Base-by-base conservation (phyloP, 2,888 invertebrate species). In the Melanotus villosus region DNA sequence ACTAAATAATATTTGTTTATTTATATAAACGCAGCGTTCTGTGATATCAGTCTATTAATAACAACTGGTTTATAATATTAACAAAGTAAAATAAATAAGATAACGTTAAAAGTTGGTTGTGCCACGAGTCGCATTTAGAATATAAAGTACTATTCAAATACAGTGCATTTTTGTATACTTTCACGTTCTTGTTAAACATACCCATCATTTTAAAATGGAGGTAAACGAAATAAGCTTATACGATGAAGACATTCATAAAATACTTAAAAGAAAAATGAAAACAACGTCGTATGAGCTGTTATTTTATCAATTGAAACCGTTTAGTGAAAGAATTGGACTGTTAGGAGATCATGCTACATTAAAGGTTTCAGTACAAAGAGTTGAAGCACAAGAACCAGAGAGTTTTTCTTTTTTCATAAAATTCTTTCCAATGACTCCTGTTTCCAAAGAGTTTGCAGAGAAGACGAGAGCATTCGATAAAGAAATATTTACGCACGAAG, bases 391-490 rank as follows among this genome's bases (percentile, higher is more conserved):
- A 52, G 10, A 30, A 2, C 16, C 10, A 16, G 16, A 7, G 2
- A 26, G 26, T 26, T 30, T 50, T 14, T 32, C 1, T 52, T 52
- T 52, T 16, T 52, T 52, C 10, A 10, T 52, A 14, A 52, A 52
- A 34, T 52, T 32, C 16, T 52, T 32, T 30, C 52, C 52, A 32
- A 16, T 2, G 1, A 12, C 3, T 9, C 10, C 14, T 9, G 9
- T 34, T 18, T 6, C n/a, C 12, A 26, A 9, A 9, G 7, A 6
- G 0, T 52, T 52, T 32, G 52, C 52, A 6, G 26, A n/a, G 19
- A 76, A 73, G 21, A 75, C 76, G 0, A 81, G 80, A 0, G 79
- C 66, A 9, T 73, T 73, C 36, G 56, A 41, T 14, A 73, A 73
- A 18, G 73, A 73, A 57, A 65, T 73, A 18, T 62, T 62, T 38